These are phyloP conservation scores for Siphamia tubifer DNA, from an alignment of 2,113 vertebrate genomes.

Conservation along the genomic window DNA sequence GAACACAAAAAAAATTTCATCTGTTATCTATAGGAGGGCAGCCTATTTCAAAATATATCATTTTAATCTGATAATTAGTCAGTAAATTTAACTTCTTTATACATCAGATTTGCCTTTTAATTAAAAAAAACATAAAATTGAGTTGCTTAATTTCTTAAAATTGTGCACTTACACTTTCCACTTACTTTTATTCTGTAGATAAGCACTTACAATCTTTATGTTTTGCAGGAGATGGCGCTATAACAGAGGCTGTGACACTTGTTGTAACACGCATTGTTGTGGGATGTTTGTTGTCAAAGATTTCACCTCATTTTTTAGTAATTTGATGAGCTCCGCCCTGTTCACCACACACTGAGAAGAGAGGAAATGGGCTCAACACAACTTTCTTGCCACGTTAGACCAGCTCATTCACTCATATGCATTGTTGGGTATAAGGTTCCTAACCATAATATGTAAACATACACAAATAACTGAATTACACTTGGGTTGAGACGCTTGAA, in stretches of 20 bases:
- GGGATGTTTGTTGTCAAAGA: not conserved
- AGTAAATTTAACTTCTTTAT: too few relatives aligned
- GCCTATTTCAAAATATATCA: too few relatives aligned
- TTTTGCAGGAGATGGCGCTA: constrained; percentile 44
- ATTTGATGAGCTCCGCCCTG: constrained; percentile 14
- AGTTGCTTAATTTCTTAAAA: too few relatives aligned
- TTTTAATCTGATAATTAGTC: too few relatives aligned
- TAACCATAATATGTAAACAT: too few relatives aligned
- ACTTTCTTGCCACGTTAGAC: constrained; percentile 14
- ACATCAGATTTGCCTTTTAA: too few relatives aligned
- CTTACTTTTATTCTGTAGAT: too few relatives aligned
- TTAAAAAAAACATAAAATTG: too few relatives aligned
- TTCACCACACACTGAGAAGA: constrained; percentile 15
- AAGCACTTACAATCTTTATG: not conserved
- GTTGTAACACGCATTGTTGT: not conserved
- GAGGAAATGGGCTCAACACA: constrained; percentile 57
- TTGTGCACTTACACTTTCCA: too few relatives aligned
- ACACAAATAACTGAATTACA: not conserved
- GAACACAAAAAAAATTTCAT: too few relatives aligned
- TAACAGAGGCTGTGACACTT: not conserved
- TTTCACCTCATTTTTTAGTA: not conserved
- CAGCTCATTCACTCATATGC: constrained; percentile 21
- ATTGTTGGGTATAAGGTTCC: too few relatives aligned
- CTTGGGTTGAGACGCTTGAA: not conserved
- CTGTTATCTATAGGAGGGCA: too few relatives aligned